phyloP scores from a whole-genome alignment of 2,888 invertebrate genomes.

The Pseudococcus jackbeardsleyi region DNA sequence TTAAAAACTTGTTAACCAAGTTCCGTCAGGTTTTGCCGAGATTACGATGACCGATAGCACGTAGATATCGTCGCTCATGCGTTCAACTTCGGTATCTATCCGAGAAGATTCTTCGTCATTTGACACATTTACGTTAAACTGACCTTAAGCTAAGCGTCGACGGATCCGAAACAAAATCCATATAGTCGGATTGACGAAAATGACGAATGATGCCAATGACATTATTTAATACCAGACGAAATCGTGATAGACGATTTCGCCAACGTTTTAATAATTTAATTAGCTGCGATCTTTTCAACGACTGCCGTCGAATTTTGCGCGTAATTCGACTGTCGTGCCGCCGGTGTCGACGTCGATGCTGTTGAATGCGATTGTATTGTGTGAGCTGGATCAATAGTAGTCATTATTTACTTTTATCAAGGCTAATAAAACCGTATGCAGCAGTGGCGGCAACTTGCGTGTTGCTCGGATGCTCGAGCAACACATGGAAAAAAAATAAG shows the following conservation, averaged over 20 bases:
- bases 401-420: slow-evolving; percentile 22
- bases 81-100: neutral
- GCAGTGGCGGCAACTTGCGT: too few relatives aligned
- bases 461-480: too few relatives aligned
- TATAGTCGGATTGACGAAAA: neutral
- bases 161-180: neutral
- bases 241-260: neutral
- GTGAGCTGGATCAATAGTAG: neutral
- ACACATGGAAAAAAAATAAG: too few relatives aligned
- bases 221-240: neutral
- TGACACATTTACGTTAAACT: slow-evolving; percentile 1
- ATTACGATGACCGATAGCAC: slow-evolving; percentile 47
- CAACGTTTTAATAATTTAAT: neutral
- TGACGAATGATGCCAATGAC: slow-evolving; percentile 21
- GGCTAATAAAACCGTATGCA: neutral
- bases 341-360: neutral
- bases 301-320: neutral
- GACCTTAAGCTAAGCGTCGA: neutral
- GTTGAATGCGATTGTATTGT: neutral
- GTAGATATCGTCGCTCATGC: slow-evolving; percentile 42
- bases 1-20: slow-evolving; percentile 43
- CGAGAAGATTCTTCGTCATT: neutral
- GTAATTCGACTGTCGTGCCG: neutral
- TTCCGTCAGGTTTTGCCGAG: slow-evolving; percentile 34
- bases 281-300: neutral